A percentile compares a stretch with the other conserved stretches of the same genome.
Evolutionary conservation across 2,113 vertebrate species (phyloP).

Genomic region (Oreochromis tanganicae): DNA sequence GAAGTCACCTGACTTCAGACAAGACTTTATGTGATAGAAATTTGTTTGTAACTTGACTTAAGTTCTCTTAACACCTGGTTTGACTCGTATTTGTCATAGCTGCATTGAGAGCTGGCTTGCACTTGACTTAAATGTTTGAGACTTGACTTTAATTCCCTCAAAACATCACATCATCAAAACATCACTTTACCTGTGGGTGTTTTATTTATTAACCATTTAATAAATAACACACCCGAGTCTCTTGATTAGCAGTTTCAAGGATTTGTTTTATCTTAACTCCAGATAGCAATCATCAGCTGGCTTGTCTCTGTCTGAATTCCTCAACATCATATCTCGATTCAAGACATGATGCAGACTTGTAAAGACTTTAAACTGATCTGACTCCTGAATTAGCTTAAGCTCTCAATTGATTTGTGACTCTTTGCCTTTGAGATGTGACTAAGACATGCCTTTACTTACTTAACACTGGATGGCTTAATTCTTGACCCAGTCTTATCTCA

Average conservation of each 20-base stretch:
- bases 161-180: background rate
- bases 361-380: background rate
- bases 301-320: background rate
- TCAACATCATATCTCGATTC: accelerated
- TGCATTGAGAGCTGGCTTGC: background rate
- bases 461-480: background rate
- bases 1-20: background rate
- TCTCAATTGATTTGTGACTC: background rate
- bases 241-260: background rate
- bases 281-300: accelerated
- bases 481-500: background rate
- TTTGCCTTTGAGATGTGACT: background rate
- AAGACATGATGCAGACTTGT: background rate
- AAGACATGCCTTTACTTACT: background rate
- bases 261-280: accelerated
- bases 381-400: background rate
- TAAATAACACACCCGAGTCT: accelerated
- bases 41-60: background rate
- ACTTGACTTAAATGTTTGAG: background rate
- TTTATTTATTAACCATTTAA: background rate
- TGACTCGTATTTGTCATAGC: background rate
- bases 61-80: background rate
- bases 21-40: background rate
- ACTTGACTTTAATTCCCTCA: background rate
- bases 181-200: background rate